Evolutionary conservation across 2,113 vertebrate species (phyloP).

Genomic region (Oncorhynchus gorbuscha): DNA sequence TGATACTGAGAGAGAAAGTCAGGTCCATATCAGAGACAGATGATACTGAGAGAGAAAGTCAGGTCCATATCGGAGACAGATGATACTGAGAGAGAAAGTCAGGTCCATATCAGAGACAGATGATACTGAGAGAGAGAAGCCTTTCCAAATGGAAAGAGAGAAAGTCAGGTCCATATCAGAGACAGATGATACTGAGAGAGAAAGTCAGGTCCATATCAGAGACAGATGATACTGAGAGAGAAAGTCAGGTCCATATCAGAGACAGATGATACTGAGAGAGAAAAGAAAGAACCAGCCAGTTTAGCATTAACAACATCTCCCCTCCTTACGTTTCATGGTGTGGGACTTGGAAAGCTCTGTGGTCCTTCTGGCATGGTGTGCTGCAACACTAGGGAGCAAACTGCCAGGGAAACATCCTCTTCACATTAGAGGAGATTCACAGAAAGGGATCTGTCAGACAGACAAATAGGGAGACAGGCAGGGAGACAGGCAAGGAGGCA

Average conservation of each 20-base stretch:
- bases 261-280: conserved; percentile 25
- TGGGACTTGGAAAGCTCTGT: conserved; percentile 34
- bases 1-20: conserved; percentile 15
- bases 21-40: conserved; percentile 41
- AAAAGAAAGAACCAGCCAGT: conserved; percentile 15
- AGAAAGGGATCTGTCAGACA: conserved; percentile 3
- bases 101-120: conserved; percentile 41
- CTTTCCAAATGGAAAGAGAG: too few relatives aligned
- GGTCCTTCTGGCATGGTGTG: conserved; percentile 16
- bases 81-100: conserved; percentile 15
- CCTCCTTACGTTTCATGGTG: conserved; percentile 30
- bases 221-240: conserved; percentile 28
- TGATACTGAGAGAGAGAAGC: conserved; percentile 16
- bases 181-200: conserved; percentile 25
- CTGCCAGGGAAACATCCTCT: conserved; percentile 31
- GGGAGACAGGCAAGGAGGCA: background rate
- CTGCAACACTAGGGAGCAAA: background rate
- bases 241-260: conserved; percentile 36
- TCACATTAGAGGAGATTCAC: conserved; percentile 22
- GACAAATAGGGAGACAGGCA: background rate
- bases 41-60: conserved; percentile 15
- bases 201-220: conserved; percentile 37
- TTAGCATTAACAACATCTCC: conserved; percentile 35
- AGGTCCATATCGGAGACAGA: conserved; percentile 41
- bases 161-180: conserved; percentile 39